Percentiles rank a stretch among this genome's conserved stretches.
Conservation (phyloP, 1,140 invertebrate species). For the Ceratosolen fusciceps region DNA sequence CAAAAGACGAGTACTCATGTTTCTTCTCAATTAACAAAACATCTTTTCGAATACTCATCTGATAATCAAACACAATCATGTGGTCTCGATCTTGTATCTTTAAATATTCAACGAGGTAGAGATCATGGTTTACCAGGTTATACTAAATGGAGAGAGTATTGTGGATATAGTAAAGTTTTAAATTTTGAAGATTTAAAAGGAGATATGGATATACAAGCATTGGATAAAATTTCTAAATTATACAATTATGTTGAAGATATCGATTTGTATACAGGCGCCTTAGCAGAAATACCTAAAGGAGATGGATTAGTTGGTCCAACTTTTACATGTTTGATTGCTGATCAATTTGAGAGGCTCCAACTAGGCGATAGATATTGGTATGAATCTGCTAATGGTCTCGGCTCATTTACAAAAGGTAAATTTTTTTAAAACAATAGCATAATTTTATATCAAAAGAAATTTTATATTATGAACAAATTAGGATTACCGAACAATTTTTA, state of each 20-base stretch:
- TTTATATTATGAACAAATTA: no score
- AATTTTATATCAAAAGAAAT: not conserved
- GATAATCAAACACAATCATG: conserved; percentile 68
- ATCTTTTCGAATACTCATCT: conserved; percentile 79
- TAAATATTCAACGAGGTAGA: conserved; percentile 89
- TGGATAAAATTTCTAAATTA: conserved; percentile 76
- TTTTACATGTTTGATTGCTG: conserved; percentile 86
- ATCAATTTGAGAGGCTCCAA: conserved; percentile 87
- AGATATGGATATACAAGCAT: conserved; percentile 75
- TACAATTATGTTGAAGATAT: conserved; percentile 87
- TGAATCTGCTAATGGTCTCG: conserved; percentile 77
- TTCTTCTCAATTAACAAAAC: conserved; percentile 77
- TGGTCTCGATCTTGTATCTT: conserved; percentile 86
- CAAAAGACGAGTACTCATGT: conserved; percentile 74
- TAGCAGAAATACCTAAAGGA: conserved; percentile 81
- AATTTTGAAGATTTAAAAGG: conserved; percentile 82
- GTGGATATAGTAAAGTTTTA: conserved; percentile 77
- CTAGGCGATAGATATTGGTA: conserved; percentile 91
- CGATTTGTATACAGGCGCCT: conserved; percentile 88
- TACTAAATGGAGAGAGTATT: conserved; percentile 81
- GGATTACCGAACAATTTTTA: no score
- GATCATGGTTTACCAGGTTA: conserved; percentile 92
- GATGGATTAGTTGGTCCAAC: conserved; percentile 86
- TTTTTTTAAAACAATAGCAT: not conserved
- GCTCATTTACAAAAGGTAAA: conserved; percentile 80